phyloP scores from a whole-genome alignment of 2,888 invertebrate species.

The Ectemnius continuus region DNA sequence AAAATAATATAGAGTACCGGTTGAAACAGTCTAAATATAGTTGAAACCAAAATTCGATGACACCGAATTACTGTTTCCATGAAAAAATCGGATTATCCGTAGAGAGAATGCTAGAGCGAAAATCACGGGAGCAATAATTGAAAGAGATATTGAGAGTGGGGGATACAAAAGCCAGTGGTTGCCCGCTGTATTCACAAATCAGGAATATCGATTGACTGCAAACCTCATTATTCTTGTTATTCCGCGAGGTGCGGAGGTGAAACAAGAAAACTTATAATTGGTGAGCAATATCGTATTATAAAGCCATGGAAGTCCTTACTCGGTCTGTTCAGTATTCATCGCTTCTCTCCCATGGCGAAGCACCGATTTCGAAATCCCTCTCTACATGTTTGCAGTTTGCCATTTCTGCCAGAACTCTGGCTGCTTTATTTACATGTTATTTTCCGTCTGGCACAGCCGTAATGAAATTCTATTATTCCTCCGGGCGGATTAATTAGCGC shows the following conservation, averaged over 20 bases:
- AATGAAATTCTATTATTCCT: too few relatives aligned
- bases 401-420: too few relatives aligned
- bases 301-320: constrained; percentile 19
- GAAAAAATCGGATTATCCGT: not conserved
- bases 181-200: constrained; percentile 28
- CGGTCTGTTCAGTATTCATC: not conserved
- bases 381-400: too few relatives aligned
- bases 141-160: not conserved
- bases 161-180: constrained; percentile 15
- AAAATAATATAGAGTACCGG: too few relatives aligned
- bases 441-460: too few relatives aligned
- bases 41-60: too few relatives aligned
- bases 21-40: too few relatives aligned
- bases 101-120: constrained; percentile 1
- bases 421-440: too few relatives aligned
- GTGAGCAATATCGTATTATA: constrained; percentile 13
- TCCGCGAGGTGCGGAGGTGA: constrained; percentile 12
- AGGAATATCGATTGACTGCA: constrained; percentile 35
- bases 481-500: too few relatives aligned
- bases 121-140: not conserved
- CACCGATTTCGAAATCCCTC: too few relatives aligned
- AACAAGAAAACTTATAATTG: constrained; percentile 49
- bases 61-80: too few relatives aligned
- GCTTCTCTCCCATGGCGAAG: too few relatives aligned
- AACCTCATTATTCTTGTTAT: constrained; percentile 44